Percentiles rank a stretch among this genome's conserved stretches.
Conservation (phyloP, 2,113 vertebrate genomes). For the Brachirus orientalis region DNA sequence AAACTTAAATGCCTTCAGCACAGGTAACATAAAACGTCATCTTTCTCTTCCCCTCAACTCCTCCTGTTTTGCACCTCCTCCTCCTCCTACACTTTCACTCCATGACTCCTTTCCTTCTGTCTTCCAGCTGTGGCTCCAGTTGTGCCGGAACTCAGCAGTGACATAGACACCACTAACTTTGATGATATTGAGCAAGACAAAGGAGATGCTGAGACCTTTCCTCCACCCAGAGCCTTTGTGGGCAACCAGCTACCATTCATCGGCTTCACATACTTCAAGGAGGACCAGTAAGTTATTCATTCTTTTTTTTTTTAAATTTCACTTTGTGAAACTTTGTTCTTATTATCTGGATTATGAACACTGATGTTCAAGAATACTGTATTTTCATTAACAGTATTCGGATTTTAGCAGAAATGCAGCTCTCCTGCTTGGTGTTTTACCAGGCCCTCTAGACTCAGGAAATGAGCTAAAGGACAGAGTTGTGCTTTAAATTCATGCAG, state of each 20-base stretch:
- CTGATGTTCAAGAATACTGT: no score
- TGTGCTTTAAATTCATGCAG: constrained; percentile 17
- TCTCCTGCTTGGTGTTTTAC: not conserved
- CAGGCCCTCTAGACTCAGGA: constrained; percentile 13
- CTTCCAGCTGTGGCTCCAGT: constrained; percentile 93
- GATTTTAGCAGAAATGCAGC: not conserved
- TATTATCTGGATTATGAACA: no score
- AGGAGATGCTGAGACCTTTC: constrained; percentile 91
- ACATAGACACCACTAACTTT: constrained; percentile 97
- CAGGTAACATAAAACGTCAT: not conserved
- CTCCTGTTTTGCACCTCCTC: constrained; percentile 19
- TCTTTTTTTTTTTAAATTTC: not conserved
- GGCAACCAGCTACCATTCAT: constrained; percentile 98
- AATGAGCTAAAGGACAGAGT: constrained; percentile 12
- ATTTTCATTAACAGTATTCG: not conserved
- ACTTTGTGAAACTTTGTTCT: no score
- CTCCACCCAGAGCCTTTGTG: constrained; percentile 93
- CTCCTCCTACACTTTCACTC: constrained; percentile 1
- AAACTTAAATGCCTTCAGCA: constrained; percentile 10
- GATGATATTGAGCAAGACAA: constrained; percentile 96
- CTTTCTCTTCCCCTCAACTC: not conserved
- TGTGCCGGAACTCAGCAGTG: constrained; percentile 94
- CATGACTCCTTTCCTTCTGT: constrained; percentile 36
- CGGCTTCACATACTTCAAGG: constrained; percentile 96
- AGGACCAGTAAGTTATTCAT: constrained; percentile 89